Conservation (phyloP, 2,113 vertebrate species). For the Saccopteryx leptura region DNA sequence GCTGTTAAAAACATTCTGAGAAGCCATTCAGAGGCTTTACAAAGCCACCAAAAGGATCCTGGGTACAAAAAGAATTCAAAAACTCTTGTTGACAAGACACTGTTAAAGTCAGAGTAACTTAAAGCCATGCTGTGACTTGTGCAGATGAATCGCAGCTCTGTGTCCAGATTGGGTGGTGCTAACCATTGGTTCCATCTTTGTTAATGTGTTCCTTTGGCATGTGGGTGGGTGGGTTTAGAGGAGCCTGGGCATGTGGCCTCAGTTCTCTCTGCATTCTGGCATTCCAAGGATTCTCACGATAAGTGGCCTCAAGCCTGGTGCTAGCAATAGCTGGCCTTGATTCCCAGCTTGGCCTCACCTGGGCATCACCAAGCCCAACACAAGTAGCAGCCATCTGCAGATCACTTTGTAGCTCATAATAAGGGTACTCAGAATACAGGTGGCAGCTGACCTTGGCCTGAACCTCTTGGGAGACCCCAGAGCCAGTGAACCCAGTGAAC, state of each 20-base stretch:
- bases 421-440: no score
- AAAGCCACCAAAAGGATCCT: neutral
- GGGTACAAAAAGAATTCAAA: neutral
- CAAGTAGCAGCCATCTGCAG: no score
- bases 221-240: neutral
- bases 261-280: constrained; percentile 70
- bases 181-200: neutral
- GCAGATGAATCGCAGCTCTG: neutral
- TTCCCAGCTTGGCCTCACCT: no score
- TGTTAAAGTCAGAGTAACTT: constrained; percentile 20
- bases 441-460: no score
- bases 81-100: neutral
- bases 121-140: neutral
- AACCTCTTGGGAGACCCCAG: no score
- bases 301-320: no score
- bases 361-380: no score
- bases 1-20: constrained; percentile 27
- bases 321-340: no score
- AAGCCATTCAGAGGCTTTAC: neutral
- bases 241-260: constrained; percentile 43
- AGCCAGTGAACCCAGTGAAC: no score
- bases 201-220: neutral
- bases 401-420: no score
- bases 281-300: constrained; percentile 64
- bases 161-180: neutral